Base-by-base conservation (phyloP, 30 jellyfish, hydroid and myxozoan genomes). In the Catostylus mosaicus region DNA sequence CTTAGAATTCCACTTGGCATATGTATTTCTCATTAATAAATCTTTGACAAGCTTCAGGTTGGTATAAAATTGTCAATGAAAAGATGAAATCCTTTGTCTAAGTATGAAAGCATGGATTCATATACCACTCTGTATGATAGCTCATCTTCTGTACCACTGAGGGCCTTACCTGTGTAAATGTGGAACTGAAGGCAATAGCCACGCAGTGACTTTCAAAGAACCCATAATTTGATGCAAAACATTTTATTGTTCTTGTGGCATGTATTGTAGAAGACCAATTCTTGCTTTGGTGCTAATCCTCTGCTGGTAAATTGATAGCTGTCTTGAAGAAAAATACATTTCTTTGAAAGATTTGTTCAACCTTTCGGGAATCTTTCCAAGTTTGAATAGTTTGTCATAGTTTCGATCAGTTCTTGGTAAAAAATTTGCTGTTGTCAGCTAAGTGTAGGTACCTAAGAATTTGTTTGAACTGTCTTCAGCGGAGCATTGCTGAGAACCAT, bases 151-250 rank as follows among this genome's bases (percentile, higher is more conserved):
- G 32, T 36, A 26, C 51, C 84, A 27, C 45, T 70, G 38, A 30
- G 68, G 16, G 83, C 14, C 46, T 67, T 80, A 24, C 90, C 90
- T 27, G 90, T 77, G 0, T 56, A 54, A 2, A 77, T 62, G 32
- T 77, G 89, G 80, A 77, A 62, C 37, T 62, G 89, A 35, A 30
- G 32, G 63, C 89, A 77, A 50, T 77, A 77, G 18, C 92, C 92
- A 2, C 78, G 3, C 34, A 36, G 63, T 22, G 92, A 50, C 52
- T 82, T 78, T 11, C 78, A 45, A 27, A 82, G 85, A 4, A 46
- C 75, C 92, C 86, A 82, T 1, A 82, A 19, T 32, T 66, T 82
- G n/a, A 82, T 59, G 0, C 89, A 57, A 38, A 78, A 56, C 26
- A n/a, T 80, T 80, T 11, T 64, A 46, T 45, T 86, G 75, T 32